A percentile compares a stretch with the other conserved stretches of the same genome.
phyloP scores from a whole-genome alignment of 2,797 vertebrate genomes.

The Chrosomus eos region DNA sequence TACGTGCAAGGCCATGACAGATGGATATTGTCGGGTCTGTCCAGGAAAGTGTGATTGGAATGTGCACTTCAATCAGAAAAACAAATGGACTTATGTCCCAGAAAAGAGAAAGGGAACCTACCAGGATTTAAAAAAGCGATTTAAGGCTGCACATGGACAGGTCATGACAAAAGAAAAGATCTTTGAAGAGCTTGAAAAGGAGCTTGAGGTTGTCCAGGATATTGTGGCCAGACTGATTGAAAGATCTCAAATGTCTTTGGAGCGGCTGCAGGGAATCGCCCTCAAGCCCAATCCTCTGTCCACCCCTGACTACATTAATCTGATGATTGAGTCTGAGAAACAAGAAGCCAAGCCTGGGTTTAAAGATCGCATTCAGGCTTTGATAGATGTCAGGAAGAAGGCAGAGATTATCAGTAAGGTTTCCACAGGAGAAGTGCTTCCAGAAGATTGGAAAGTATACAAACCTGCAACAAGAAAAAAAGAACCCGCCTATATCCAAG shows the following conservation, averaged over 20 bases:
- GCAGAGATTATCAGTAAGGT: background rate
- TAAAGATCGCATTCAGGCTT: background rate
- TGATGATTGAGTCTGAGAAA: background rate
- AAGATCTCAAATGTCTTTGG: background rate
- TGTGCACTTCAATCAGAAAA: background rate
- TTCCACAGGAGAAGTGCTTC: accelerated
- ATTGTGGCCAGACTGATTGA: accelerated
- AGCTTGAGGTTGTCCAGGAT: accelerated
- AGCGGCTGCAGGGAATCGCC: background rate
- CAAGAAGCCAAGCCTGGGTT: background rate
- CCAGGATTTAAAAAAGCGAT: background rate
- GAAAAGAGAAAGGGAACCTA: background rate
- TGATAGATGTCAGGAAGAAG: background rate
- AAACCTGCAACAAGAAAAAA: accelerated
- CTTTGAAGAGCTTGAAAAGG: background rate
- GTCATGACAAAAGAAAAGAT: background rate
- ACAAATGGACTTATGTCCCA: background rate
- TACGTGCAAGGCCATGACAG: too few species aligned
- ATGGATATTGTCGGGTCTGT: background rate
- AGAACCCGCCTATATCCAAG: background rate
- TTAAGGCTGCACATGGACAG: background rate
- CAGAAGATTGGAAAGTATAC: background rate
- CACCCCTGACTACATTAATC: background rate
- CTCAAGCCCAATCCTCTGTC: background rate
- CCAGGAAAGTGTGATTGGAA: background rate